phyloP scores from a whole-genome alignment of 2,888 invertebrate species.

The Lacanobia wlatinum region DNA sequence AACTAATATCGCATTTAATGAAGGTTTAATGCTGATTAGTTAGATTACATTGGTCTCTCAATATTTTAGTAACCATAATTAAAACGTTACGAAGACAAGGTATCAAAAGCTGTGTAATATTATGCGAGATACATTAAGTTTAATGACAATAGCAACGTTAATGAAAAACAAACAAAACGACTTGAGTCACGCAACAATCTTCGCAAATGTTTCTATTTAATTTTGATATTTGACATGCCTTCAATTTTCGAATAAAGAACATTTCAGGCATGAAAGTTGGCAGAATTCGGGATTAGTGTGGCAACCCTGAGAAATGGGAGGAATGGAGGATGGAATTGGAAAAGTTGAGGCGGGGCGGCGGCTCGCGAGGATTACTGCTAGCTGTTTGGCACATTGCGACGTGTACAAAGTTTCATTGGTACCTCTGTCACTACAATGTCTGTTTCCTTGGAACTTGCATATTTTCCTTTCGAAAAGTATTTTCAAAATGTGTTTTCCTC shows the following conservation, averaged over 20 bases:
- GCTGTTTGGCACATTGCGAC: slow-evolving; percentile 78
- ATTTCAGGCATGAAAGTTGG: slow-evolving; percentile 77
- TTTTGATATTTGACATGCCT: slow-evolving; percentile 73
- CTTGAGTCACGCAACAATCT: slow-evolving; percentile 64
- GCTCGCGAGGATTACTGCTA: slow-evolving; percentile 79
- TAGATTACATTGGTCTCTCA: slow-evolving; percentile 5
- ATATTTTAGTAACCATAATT: slow-evolving; percentile 38
- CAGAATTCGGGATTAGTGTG: slow-evolving; percentile 79
- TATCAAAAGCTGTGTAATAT: slow-evolving; percentile 50
- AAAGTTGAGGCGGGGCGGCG: slow-evolving; percentile 80
- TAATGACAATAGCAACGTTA: slow-evolving; percentile 56
- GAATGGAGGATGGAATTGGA: slow-evolving; percentile 80
- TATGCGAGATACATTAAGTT: slow-evolving; percentile 49
- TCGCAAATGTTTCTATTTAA: slow-evolving; percentile 63
- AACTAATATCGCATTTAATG: not conserved
- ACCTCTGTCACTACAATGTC: slow-evolving; percentile 64
- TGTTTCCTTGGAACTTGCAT: slow-evolving; percentile 61
- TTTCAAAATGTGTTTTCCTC: slow-evolving; percentile 57
- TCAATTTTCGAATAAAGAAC: slow-evolving; percentile 77
- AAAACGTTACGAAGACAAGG: slow-evolving; percentile 36
- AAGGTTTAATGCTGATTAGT: slow-evolving; percentile 9
- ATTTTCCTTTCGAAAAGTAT: slow-evolving; percentile 65
- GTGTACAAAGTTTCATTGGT: slow-evolving; percentile 75
- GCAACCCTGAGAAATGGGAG: slow-evolving; percentile 80
- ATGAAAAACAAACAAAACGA: slow-evolving; percentile 64